phyloP scores from a whole-genome alignment of 2,113 vertebrate species.

The Pantherophis guttatus region DNA sequence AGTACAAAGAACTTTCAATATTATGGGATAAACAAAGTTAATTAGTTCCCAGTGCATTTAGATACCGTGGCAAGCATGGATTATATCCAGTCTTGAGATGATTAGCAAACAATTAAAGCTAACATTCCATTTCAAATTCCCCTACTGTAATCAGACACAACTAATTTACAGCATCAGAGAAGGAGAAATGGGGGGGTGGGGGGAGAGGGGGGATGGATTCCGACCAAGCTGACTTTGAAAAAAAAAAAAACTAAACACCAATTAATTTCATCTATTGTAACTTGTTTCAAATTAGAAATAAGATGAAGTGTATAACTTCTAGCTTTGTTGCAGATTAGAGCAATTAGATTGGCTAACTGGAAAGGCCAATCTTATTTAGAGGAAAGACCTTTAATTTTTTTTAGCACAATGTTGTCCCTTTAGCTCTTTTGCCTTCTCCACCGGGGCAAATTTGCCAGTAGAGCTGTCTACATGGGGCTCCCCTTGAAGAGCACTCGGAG shows the following conservation, averaged over 20 bases:
- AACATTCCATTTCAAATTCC: constrained; percentile 30
- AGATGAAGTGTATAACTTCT: constrained; percentile 58
- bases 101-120: constrained; percentile 54
- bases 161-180: constrained; percentile 39
- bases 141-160: constrained; percentile 16
- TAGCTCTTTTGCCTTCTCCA: constrained; percentile 1
- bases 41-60: not conserved
- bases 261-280: constrained; percentile 65
- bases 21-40: constrained; percentile 15
- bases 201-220: constrained; percentile 9
- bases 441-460: not conserved
- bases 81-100: constrained; percentile 10
- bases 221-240: constrained; percentile 45
- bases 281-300: constrained; percentile 67
- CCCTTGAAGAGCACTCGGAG: too few relatives aligned
- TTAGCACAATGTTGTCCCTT: not conserved
- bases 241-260: constrained; percentile 56
- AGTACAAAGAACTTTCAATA: constrained; percentile 2
- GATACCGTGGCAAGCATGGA: constrained; percentile 26
- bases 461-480: too few relatives aligned
- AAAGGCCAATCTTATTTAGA: constrained; percentile 39
- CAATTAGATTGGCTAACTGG: constrained; percentile 62
- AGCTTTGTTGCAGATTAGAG: constrained; percentile 59
- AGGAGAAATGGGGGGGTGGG: not conserved
- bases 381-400: not conserved